Evolutionary conservation across 1,140 invertebrate genomes (phyloP), one percentile per base, ranked within the genome.

Genomic region (Drosophila kikkawai): DNA sequence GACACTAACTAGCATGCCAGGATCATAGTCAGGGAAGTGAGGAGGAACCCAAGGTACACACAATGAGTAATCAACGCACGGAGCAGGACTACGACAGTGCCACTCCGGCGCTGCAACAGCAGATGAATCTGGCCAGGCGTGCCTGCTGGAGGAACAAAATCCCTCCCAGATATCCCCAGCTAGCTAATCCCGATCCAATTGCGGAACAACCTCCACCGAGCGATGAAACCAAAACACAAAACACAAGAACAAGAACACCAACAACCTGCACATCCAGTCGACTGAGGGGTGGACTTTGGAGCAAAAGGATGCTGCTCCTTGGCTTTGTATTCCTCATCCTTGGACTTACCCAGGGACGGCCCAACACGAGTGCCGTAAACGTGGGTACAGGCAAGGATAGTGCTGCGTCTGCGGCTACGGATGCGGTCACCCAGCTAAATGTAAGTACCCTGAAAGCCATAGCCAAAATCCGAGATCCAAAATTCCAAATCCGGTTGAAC

Each of bases 41-140:
- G 44, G 13, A 48, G 51, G 53, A 7, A 39, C 8, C 42, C 37
- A 48, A 50, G 41, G 34, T 26, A 39, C 19, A 60, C 53, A 71
- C 55, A 69, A 91, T 90, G 82, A 70, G 50, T n/a, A 79, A 64
- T 44, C 79, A 56, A 56, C 13, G 76, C 15, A 91, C 91, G 71
- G 90, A 91, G 67, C 82, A 86, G 76, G 80, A 83, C 76, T 91
- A 77, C 66, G 88, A 88, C 69, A 91, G 75, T 65, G 78, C 81
- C 58, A 84, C 88, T 61, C 71, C 90, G 36, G 79, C 91, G 58
- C 65, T 92, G 82, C 53, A 85, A 50, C 91, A 92, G 66, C 81
- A 92, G 75, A 91, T 92, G 91, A 92, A 92, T 73, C 65, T 92
- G 60, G 91, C 91, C 19, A 73, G 91, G 17, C 75, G 91, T 48